These are phyloP conservation scores for Dolichomitus sp. DNA, from an alignment of 2,888 invertebrate species.

Conservation along the genomic window DNA sequence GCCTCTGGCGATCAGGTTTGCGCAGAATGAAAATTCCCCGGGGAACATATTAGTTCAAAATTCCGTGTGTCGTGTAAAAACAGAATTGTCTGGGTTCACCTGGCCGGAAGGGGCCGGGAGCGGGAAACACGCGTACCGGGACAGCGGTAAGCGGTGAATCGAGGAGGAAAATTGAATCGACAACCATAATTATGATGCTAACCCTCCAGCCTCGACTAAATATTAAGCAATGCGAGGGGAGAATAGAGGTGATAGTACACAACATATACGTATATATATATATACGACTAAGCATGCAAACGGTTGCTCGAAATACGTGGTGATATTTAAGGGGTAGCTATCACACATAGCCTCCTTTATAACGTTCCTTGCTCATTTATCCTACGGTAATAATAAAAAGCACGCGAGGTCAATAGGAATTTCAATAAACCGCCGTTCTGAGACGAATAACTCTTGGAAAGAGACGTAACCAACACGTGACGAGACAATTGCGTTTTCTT, in stretches of 20 bases:
- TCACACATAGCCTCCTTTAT: neutral
- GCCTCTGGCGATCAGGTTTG: conserved; percentile 6
- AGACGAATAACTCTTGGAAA: neutral
- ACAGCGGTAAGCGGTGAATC: conserved; percentile 31
- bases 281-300: conserved; percentile 17
- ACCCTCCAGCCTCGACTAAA: conserved; percentile 8
- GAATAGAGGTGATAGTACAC: neutral
- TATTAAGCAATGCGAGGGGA: conserved; percentile 19
- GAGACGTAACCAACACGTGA: conserved; percentile 9
- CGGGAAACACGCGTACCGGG: conserved; percentile 4
- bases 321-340: conserved; percentile 21
- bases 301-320: conserved; percentile 7
- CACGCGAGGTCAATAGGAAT: conserved; percentile 1
- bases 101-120: conserved; percentile 69
- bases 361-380: conserved; percentile 12
- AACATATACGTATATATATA: conserved; percentile 30
- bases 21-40: conserved; percentile 7
- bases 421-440: neutral
- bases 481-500: neutral
- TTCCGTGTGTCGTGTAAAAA: conserved; percentile 62
- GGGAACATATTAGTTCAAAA: conserved; percentile 29
- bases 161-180: conserved; percentile 63
- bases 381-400: conserved; percentile 18
- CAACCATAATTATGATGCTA: conserved; percentile 67
- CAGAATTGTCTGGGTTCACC: conserved; percentile 67